Evolutionary conservation across 2,797 vertebrate genomes (phyloP), one percentile per base, ranked within the genome.

Genomic region (Poecile montanus): DNA sequence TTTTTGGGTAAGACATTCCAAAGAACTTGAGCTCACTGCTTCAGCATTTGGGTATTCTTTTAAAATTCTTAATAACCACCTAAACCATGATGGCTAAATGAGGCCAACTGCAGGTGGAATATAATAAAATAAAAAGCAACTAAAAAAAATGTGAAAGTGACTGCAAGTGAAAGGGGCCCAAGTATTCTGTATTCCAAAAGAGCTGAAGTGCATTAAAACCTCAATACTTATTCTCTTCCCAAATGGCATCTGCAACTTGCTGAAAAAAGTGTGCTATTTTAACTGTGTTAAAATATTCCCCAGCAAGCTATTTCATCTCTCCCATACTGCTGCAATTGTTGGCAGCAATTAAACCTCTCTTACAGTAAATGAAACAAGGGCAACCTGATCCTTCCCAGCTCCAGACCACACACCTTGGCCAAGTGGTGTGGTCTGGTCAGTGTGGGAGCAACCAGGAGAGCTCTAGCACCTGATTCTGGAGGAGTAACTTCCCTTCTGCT

Each of bases 21-120:
- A 91, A 86, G 88, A 61, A 66, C 91, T 79, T 89, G 74, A 94
- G 85, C 83, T 95, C 91, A 95, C 84, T 84, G 50, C 65, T 87
- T 63, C 78, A 94, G 92, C 79, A 63, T 94, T 92, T 88, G 56
- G 90, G 65, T 77, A 95, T 94, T 90, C 83, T 88, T 93, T 94
- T 87, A 85, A 88, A 96, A 94, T 77, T 92, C 88, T 92, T 97
- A 86, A 89, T 29, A 95, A 91, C 71, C 85, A 97, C 50, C 93
- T 85, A 95, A 96, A 83, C 87, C 32, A 57, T 34, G 70, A 66
- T 7, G 4, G 77, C 94, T 97, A 92, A 89, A 85, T 50, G 71
- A 96, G 88, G 94, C 92, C 93, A 94, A 94, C 85, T 92, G 94
- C 88, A 96, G 94, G 97, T 90, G 86, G 88, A 90, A 85, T 54